phyloP scores from a whole-genome alignment of 2,888 invertebrate genomes.

The Andricus curvator region DNA sequence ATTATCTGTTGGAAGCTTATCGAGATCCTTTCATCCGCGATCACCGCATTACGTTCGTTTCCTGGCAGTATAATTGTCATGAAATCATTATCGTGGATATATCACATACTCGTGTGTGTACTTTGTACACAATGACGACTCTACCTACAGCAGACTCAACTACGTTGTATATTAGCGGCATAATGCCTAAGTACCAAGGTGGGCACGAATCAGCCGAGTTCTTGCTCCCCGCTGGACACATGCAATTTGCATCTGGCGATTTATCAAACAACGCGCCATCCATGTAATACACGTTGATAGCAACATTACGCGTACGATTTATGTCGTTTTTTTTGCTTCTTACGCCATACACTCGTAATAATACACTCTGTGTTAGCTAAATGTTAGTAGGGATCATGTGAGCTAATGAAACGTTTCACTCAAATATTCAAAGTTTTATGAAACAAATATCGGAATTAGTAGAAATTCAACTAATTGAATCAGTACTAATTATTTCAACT shows the following conservation, averaged over 20 bases:
- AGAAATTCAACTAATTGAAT: too few species aligned
- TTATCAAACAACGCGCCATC: conserved; percentile 75
- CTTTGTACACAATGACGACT: not conserved
- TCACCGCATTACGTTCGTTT: conserved; percentile 16
- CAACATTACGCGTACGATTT: conserved; percentile 74
- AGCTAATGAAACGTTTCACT: too few species aligned
- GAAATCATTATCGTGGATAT: conserved; percentile 31
- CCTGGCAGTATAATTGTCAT: conserved; percentile 27
- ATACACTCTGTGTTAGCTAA: not conserved
- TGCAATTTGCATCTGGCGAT: conserved; percentile 74
- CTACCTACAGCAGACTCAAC: conserved; percentile 28
- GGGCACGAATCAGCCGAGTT: conserved; percentile 25
- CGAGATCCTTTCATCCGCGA: conserved; percentile 23
- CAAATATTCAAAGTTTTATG: too few species aligned
- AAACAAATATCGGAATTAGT: too few species aligned
- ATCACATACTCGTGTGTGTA: conserved; percentile 5
- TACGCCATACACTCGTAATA: conserved; percentile 32
- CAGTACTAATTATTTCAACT: too few species aligned
- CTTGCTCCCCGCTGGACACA: conserved; percentile 45
- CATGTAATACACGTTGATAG: conserved; percentile 77
- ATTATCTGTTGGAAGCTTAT: conserved; percentile 39
- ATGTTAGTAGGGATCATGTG: too few species aligned
- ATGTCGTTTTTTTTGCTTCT: conserved; percentile 49
- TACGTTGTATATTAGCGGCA: conserved; percentile 7
- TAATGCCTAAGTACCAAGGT: conserved; percentile 34